Percentiles rank a stretch among this genome's conserved stretches.
Conservation (phyloP, 2,113 vertebrate genomes). For the Antidorcas marsupialis region DNA sequence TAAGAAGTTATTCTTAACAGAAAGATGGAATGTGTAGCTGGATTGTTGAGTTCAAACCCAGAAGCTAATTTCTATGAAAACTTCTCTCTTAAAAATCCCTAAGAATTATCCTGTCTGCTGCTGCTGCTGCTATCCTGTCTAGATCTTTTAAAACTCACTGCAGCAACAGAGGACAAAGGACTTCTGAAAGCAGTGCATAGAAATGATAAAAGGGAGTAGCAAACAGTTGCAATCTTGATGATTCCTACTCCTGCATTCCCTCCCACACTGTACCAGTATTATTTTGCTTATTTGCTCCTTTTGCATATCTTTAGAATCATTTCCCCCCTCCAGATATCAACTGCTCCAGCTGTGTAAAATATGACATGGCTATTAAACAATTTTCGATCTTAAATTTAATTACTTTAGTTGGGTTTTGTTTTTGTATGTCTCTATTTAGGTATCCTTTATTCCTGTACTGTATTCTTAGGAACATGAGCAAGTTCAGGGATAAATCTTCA, state of each 20-base stretch:
- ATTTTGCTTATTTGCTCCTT: not conserved
- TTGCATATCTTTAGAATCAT: not conserved
- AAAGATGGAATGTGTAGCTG: not conserved
- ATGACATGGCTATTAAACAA: not conserved
- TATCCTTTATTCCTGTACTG: not conserved
- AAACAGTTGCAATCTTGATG: not conserved
- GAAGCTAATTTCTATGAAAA: not conserved
- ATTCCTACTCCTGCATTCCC: accelerated
- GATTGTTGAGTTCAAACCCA: not conserved
- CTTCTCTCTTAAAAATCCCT: not conserved
- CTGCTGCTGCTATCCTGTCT: not conserved
- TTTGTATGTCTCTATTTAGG: not conserved
- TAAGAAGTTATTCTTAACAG: not conserved
- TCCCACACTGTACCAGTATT: no score
- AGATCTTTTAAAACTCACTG: not conserved
- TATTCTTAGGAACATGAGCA: not conserved
- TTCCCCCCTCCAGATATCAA: not conserved
- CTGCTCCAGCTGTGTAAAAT: not conserved
- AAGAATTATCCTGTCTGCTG: not conserved
- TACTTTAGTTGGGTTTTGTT: not conserved
- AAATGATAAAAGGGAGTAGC: not conserved
- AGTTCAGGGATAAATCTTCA: not conserved
- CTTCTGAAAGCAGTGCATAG: not conserved
- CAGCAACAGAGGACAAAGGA: not conserved
- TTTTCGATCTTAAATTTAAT: not conserved